These are phyloP conservation scores for Argynnis bischoffii DNA, from an alignment of 2,888 invertebrate genomes.

Conservation along the genomic window DNA sequence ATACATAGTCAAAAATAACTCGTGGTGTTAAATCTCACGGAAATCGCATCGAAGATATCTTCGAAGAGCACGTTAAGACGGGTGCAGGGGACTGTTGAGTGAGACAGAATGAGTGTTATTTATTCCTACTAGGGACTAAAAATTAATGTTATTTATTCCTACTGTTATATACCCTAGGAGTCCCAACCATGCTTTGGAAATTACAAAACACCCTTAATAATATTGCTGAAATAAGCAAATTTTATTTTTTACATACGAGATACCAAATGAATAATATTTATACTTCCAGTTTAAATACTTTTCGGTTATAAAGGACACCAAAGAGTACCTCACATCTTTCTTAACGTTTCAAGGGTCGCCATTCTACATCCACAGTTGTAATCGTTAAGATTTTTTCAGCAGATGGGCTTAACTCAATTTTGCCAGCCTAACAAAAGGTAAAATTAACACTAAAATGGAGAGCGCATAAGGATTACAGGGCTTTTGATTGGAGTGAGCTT, in stretches of 20 bases:
- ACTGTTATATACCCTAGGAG: too few relatives aligned
- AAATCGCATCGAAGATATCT: too few relatives aligned
- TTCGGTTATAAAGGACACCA: not conserved
- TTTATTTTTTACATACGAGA: too few relatives aligned
- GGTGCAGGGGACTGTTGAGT: too few relatives aligned
- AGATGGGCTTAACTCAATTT: conserved; percentile 9
- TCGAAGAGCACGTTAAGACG: too few relatives aligned
- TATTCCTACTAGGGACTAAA: too few relatives aligned
- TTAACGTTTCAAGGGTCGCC: not conserved
- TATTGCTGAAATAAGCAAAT: too few relatives aligned
- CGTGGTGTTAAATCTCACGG: too few relatives aligned
- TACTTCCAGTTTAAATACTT: not conserved
- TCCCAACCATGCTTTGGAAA: not conserved
- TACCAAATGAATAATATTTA: not conserved
- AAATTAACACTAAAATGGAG: conserved; percentile 15
- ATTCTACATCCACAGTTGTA: conserved; percentile 2
- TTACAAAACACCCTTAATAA: not conserved
- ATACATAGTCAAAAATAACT: too few relatives aligned
- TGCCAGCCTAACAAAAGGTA: conserved; percentile 14
- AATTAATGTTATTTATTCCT: too few relatives aligned
- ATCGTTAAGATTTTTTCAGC: conserved; percentile 14
- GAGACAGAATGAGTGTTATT: too few relatives aligned
- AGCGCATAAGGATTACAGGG: conserved; percentile 10
- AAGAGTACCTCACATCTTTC: not conserved
- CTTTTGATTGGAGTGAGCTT: conserved; percentile 11